Evolutionary conservation across 1,140 invertebrate genomes (phyloP).

Genomic region (Lethrus apterus): DNA sequence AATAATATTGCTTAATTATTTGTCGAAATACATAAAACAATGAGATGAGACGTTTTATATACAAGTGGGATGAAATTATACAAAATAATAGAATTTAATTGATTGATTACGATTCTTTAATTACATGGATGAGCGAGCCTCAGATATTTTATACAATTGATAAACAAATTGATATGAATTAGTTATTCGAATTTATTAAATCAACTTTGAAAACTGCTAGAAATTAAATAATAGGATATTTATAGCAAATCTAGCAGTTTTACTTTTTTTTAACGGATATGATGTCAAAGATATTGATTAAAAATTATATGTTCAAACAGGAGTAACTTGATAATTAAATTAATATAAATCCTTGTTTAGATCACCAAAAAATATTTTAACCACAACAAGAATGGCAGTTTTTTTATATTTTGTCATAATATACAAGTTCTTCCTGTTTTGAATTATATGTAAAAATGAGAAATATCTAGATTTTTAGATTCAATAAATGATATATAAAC

Average conservation of each 20-base stretch:
- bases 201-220: conserved; percentile 23
- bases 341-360: no score
- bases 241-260: conserved; percentile 21
- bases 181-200: conserved; percentile 33
- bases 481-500: no score
- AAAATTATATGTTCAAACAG: no score
- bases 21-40: conserved; percentile 22
- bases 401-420: no score
- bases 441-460: no score
- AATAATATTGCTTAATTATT: conserved; percentile 33
- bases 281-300: conserved; percentile 18
- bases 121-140: conserved; percentile 12
- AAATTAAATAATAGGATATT: conserved; percentile 19
- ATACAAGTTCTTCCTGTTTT: no score
- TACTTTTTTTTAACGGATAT: conserved; percentile 27
- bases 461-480: no score
- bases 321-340: no score
- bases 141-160: conserved; percentile 30
- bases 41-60: conserved; percentile 18
- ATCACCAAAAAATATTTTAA: no score
- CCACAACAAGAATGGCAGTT: no score
- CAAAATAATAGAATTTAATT: conserved; percentile 24
- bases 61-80: conserved; percentile 23
- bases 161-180: conserved; percentile 41
- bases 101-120: conserved; percentile 24